Percentiles rank a stretch among this genome's conserved stretches.
phyloP scores from a whole-genome alignment of 2,113 vertebrate species.

The Tenrec ecaudatus region DNA sequence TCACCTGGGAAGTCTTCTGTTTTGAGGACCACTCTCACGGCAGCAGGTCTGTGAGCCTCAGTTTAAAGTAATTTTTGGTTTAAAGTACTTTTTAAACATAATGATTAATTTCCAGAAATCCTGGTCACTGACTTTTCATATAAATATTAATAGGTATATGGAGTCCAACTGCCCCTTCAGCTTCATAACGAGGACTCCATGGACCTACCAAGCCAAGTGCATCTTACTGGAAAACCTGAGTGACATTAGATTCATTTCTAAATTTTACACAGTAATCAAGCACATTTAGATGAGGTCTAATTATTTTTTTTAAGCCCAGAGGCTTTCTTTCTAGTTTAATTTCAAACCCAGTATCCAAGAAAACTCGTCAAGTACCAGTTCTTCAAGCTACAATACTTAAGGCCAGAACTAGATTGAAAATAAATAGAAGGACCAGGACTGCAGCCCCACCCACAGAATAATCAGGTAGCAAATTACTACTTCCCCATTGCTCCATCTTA shows the following conservation, averaged over 20 bases:
- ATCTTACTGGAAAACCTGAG: not conserved
- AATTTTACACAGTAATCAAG: slow-evolving; percentile 41
- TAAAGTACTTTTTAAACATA: not conserved
- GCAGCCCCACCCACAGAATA: slow-evolving; percentile 66
- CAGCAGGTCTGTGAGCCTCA: not conserved
- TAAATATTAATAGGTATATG: not conserved
- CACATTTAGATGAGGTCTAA: slow-evolving; percentile 16
- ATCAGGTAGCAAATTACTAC: slow-evolving; percentile 54
- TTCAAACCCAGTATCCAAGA: not conserved
- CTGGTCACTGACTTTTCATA: slow-evolving; percentile 17
- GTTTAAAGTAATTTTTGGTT: not conserved
- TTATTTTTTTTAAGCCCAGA: not conserved
- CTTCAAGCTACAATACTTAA: slow-evolving; percentile 12
- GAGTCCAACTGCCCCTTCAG: not conserved
- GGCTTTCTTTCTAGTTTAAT: slow-evolving; percentile 29
- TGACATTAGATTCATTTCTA: slow-evolving; percentile 14
- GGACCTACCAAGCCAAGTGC: slow-evolving; percentile 18
- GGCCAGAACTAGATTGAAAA: slow-evolving; percentile 26
- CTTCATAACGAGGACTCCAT: not conserved
- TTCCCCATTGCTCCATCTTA: slow-evolving; percentile 55
- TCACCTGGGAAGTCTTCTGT: not conserved
- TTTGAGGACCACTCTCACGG: not conserved
- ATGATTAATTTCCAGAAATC: slow-evolving; percentile 19
- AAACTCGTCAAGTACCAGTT: not conserved
- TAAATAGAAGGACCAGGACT: slow-evolving; percentile 45